These are phyloP conservation scores for Dendrolimus pini DNA, from an alignment of 2,888 invertebrate species.

Conservation along the genomic window DNA sequence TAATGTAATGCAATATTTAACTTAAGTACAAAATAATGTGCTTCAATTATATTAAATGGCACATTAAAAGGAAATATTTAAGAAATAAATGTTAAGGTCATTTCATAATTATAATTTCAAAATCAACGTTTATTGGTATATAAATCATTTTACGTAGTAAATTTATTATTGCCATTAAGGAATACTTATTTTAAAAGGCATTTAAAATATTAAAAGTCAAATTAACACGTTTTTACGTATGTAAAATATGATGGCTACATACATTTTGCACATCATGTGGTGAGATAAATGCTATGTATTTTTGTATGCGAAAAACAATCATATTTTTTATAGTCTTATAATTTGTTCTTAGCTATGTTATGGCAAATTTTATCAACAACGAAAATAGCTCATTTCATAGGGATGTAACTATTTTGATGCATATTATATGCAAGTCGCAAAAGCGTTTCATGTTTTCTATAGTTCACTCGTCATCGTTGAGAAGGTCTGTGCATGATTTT, in stretches of 20 bases:
- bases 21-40: constrained; percentile 26
- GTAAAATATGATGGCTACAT: too few species aligned
- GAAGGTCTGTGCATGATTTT: constrained; percentile 84
- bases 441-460: background rate
- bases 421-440: too few species aligned
- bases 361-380: background rate
- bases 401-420: too few species aligned
- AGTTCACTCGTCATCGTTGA: constrained; percentile 75
- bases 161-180: background rate
- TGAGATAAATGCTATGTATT: too few species aligned
- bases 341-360: background rate
- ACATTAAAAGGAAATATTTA: constrained; percentile 13
- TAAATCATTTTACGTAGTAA: background rate
- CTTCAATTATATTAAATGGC: constrained; percentile 25
- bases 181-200: background rate
- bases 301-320: background rate
- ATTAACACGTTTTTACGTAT: too few species aligned
- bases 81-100: background rate
- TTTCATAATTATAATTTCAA: background rate
- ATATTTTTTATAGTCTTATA: background rate
- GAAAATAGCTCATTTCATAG: too few species aligned
- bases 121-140: background rate
- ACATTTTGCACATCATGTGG: too few species aligned
- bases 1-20: constrained; percentile 7
- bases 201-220: too few species aligned